Base-by-base conservation (phyloP, 1,140 invertebrate species). In the Cotesia vestalis region DNA sequence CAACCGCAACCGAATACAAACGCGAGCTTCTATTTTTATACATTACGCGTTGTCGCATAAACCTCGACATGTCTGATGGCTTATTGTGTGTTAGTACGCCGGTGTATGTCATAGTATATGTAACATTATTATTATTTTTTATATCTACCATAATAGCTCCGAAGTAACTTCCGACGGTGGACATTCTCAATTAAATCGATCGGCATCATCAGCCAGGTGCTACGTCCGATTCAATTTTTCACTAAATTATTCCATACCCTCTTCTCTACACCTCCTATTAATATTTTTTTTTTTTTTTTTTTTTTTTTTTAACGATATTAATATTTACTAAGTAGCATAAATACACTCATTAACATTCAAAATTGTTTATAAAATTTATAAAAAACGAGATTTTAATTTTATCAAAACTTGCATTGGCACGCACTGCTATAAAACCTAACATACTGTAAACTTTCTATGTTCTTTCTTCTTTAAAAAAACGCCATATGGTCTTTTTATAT, bases 401-500 rank as follows among this genome's bases (percentile, higher is more conserved):
- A 34, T 8, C 5, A 51, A 12, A 5, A 36, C n/a, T 14, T 67
- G 40, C 40, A 40, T 46, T 64, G 62, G 38, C 40, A 59, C 34
- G 4, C 53, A 20, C n/a, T 55, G 57, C 64, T 70, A 69, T 72
- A 78, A 68, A 73, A 57, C 69, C 74, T 78, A 66, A 72, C 36
- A 78, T 76, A 78, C 76, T 74, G 71, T 67, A 11, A 68, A 75
- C 27, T 35, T 17, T 57, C 73, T 61, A 68, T 62, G 35, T 57
- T 53, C 12, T 66, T 66, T 71, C 20, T 20, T 75, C 71, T 81
- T 81, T 77, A 74, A 81, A 72, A 77, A 59, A 76, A 73, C 73
- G 71, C 80, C 80, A 81, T 80, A 80, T 80, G 79, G 79, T 75
- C 66, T 76, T 34, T 67, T 46, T 46, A 9, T 46, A 46, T 46